phyloP scores from a whole-genome alignment of 1,140 invertebrate genomes.

The Pararge aegeria region DNA sequence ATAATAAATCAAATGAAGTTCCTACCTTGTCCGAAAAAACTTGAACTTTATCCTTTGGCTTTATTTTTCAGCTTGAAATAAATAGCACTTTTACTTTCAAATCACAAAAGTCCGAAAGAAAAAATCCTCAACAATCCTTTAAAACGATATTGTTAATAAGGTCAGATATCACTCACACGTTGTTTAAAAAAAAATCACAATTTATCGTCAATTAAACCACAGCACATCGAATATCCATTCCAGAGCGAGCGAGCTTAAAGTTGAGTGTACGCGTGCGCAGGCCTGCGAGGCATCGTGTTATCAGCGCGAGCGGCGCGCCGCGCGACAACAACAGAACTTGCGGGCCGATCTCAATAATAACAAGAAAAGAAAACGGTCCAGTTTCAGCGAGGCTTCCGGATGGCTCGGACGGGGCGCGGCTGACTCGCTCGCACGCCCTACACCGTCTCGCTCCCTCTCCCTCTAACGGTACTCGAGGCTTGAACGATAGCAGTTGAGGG shows the following conservation, averaged over 20 bases:
- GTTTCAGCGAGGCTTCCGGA: constrained; percentile 77
- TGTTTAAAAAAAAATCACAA: constrained; percentile 42
- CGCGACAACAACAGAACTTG: constrained; percentile 78
- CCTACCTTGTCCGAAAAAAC: constrained; percentile 30
- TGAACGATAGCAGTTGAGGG: constrained; percentile 73
- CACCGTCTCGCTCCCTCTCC: constrained; percentile 51
- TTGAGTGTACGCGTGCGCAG: constrained; percentile 67
- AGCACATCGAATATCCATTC: constrained; percentile 55
- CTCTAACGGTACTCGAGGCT: constrained; percentile 69
- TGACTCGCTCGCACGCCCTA: constrained; percentile 51
- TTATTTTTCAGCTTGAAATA: constrained; percentile 13
- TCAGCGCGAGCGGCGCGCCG: constrained; percentile 70
- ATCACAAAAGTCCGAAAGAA: constrained; percentile 11
- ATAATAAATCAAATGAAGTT: constrained; percentile 14
- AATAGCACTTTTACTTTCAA: constrained; percentile 21
- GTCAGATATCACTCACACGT: constrained; percentile 29
- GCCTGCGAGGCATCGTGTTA: constrained; percentile 71
- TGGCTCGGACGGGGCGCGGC: constrained; percentile 66
- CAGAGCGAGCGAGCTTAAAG: constrained; percentile 65
- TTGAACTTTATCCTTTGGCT: constrained; percentile 14
- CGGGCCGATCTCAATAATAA: constrained; percentile 77
- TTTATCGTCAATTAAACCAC: constrained; percentile 36
- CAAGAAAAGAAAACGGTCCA: constrained; percentile 80
- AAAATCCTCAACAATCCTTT: constrained; percentile 18
- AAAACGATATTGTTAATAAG: constrained; percentile 19